A percentile compares a stretch with the other conserved stretches of the same genome.
phyloP scores from a whole-genome alignment of 2,888 invertebrate genomes.

The Eremobia ochroleuca region DNA sequence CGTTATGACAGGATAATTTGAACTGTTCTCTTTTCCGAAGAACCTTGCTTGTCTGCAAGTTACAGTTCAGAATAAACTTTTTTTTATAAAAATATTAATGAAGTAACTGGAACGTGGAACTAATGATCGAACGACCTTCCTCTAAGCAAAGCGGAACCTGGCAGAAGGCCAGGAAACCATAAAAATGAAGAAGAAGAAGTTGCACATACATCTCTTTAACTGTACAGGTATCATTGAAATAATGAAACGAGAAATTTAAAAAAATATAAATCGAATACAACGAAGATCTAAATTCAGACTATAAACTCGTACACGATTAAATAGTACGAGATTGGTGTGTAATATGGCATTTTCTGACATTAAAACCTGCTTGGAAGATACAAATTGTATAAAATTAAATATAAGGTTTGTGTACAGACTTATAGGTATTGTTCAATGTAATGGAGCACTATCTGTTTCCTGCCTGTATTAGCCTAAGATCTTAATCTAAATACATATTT shows the following conservation, averaged over 20 bases:
- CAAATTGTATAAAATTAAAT: neutral
- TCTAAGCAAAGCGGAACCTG: constrained; percentile 49
- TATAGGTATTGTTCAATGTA: neutral
- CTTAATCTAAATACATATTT: constrained; percentile 47
- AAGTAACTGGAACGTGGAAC: constrained; percentile 32
- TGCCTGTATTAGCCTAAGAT: constrained; percentile 12
- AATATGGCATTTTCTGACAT: constrained; percentile 46
- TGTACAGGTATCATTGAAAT: constrained; percentile 21
- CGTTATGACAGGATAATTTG: constrained; percentile 34
- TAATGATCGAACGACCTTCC: constrained; percentile 45
- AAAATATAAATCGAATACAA: constrained; percentile 16
- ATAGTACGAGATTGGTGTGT: constrained; percentile 20
- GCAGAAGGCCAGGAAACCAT: constrained; percentile 38
- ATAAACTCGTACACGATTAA: constrained; percentile 42
- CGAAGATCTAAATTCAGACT: constrained; percentile 21
- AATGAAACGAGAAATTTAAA: neutral
- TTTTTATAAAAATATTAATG: constrained; percentile 14
- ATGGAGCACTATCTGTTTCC: constrained; percentile 3
- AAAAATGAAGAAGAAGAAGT: constrained; percentile 30
- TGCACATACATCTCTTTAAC: constrained; percentile 9
- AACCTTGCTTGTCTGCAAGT: constrained; percentile 28
- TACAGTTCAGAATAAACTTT: neutral
- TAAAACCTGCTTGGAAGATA: constrained; percentile 19
- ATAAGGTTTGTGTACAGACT: neutral
- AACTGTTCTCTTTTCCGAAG: constrained; percentile 9